phyloP scores from a whole-genome alignment of 2,113 vertebrate species.

The Bujurquina vittata region DNA sequence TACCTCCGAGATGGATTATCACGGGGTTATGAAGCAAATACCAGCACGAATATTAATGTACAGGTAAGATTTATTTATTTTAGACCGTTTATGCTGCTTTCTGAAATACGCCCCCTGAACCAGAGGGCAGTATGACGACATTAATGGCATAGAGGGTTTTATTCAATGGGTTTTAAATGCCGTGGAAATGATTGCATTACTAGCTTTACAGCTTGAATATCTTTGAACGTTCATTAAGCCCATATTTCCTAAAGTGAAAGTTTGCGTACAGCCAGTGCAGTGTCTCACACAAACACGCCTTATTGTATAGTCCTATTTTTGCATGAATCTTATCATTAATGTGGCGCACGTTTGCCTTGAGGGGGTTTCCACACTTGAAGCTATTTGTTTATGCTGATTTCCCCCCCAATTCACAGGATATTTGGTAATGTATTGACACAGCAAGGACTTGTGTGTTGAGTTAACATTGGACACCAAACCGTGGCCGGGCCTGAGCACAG shows the following conservation, averaged over 20 bases:
- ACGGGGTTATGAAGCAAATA: conserved; percentile 34
- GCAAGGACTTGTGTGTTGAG: conserved; percentile 67
- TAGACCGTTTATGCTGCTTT: not conserved
- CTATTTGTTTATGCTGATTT: conserved; percentile 48
- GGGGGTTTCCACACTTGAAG: conserved; percentile 30
- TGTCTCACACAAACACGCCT: not conserved
- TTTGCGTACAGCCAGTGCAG: not conserved
- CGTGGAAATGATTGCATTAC: too few relatives aligned
- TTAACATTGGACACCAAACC: conserved; percentile 57
- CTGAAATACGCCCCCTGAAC: not conserved
- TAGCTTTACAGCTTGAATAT: not conserved
- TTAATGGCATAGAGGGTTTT: not conserved
- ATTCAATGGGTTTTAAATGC: not conserved
- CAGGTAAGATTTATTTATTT: conserved; percentile 66
- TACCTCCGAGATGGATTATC: conserved; percentile 60
- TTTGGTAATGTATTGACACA: conserved; percentile 78
- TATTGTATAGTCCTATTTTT: not conserved
- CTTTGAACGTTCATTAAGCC: not conserved
- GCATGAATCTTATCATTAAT: not conserved
- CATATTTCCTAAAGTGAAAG: not conserved
- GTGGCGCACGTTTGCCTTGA: not conserved
- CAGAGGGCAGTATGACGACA: not conserved
- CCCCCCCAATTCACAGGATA: conserved; percentile 51
- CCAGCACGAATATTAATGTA: conserved; percentile 35
- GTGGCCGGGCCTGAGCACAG: conserved; percentile 59